These are phyloP conservation scores for Chelonus formosanus DNA, from an alignment of 2,888 invertebrate species.

Conservation along the genomic window DNA sequence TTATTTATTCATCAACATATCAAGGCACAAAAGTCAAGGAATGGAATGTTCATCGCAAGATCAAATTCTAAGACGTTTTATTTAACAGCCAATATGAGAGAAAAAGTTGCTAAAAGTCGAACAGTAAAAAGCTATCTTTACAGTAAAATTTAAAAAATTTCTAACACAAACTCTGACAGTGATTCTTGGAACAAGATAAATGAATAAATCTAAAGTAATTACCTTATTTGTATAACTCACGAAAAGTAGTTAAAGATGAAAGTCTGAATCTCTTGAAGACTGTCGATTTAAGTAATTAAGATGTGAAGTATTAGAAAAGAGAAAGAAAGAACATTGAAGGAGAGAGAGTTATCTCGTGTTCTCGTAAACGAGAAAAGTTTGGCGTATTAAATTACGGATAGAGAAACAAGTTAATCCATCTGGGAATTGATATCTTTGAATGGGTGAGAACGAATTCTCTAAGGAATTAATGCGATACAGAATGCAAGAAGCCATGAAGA, in stretches of 20 bases:
- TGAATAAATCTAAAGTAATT: no score
- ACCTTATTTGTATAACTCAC: no score
- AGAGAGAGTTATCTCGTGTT: conserved; percentile 8
- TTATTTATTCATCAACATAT: no score
- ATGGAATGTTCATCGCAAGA: no score
- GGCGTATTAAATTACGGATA: conserved; percentile 34
- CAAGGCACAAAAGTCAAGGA: no score
- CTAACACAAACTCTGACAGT: no score
- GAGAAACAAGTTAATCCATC: conserved; percentile 36
- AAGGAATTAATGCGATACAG: conserved; percentile 27
- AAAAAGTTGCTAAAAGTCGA: no score
- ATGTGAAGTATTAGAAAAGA: conserved; percentile 14
- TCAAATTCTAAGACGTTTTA: no score
- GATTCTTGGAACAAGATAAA: no score
- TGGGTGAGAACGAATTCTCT: conserved; percentile 10
- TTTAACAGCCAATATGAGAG: no score
- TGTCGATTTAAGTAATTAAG: conserved; percentile 30
- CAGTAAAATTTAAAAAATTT: no score
- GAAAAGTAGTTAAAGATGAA: background rate
- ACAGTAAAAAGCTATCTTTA: no score
- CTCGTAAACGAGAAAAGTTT: conserved; percentile 33
- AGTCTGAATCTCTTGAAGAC: conserved; percentile 10
- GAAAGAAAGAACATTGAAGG: background rate
- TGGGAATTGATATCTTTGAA: conserved; percentile 35
- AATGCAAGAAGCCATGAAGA: conserved; percentile 3